Base-by-base conservation (phyloP, 2,797 vertebrate species). In the Siniperca undulata region DNA sequence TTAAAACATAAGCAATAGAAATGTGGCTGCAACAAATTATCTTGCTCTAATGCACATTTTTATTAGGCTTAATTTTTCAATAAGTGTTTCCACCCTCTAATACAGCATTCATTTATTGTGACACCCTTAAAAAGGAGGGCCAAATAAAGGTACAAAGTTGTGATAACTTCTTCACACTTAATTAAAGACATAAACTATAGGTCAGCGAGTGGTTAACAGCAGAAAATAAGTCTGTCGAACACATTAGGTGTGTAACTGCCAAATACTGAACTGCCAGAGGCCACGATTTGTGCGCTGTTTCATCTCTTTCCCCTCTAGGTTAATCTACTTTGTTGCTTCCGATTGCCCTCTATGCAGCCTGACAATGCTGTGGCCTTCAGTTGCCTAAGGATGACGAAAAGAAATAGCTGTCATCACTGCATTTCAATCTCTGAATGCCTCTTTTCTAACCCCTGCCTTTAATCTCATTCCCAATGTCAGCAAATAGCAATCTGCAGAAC, bases 391-490 rank as follows among this genome's bases (percentile, higher is more conserved):
- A 92, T 83, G 92, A 94, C 86, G 86, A 87, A 89, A 84, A 86
- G 75, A 50, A 92, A 93, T 90, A 52, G 91, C 88, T 91, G 92
- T 91, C 93, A 93, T 92, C 76, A 17, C 84, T 85, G 89, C 77
- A 82, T 90, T 92, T 93, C 86, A 91, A 91, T 92, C 89, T 92
- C 87, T 79, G 78, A 86, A 84, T 88, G 90, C 88, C 89, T 92
- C 86, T 69, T 74, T 80, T 77, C 78, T 77, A 81, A 82, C 86
- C 90, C 86, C 74, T 50, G 87, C 88, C 86, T 88, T 88, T 93
- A 93, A 94, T 94, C 91, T 93, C 92, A 92, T 92, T 92, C 87
- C 88, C 90, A 88, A 90, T 91, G 92, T 94, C 93, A 94, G 93
- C 93, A 94, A 92, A 95, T 89, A 92, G 94, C 89, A 88, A 92